Evolutionary conservation across 2,888 invertebrate species (phyloP).

Genomic region (Mycalesis mineus): DNA sequence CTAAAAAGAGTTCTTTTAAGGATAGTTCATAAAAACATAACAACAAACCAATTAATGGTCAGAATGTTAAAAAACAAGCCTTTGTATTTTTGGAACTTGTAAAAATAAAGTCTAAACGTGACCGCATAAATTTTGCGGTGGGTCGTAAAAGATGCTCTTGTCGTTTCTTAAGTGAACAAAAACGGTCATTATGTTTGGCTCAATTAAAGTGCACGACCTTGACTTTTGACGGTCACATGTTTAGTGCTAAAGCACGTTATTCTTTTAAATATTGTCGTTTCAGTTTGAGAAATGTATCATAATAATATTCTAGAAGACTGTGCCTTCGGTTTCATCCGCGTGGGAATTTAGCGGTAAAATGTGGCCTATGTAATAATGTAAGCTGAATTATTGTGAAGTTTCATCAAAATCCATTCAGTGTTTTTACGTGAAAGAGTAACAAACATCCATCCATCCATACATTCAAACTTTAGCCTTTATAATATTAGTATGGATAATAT

Average conservation of each 20-base stretch:
- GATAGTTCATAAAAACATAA: too few species aligned
- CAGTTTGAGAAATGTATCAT: neutral
- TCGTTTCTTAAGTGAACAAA: conserved; percentile 18
- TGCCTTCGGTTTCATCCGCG: too few species aligned
- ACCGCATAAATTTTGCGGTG: conserved; percentile 12
- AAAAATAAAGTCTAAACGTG: conserved; percentile 7
- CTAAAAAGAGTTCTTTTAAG: too few species aligned
- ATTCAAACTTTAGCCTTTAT: too few species aligned
- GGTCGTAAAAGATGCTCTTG: conserved; percentile 16
- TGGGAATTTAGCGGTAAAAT: too few species aligned
- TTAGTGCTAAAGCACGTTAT: neutral
- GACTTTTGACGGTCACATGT: conserved; percentile 33
- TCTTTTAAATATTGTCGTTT: neutral
- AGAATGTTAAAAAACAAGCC: neutral
- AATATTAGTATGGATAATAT: too few species aligned
- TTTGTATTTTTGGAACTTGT: neutral
- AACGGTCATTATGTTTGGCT: conserved; percentile 26
- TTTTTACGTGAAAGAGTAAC: too few species aligned
- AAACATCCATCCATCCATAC: too few species aligned
- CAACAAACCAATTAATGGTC: neutral
- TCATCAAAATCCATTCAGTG: too few species aligned
- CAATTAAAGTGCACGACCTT: conserved; percentile 41
- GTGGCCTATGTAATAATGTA: too few species aligned
- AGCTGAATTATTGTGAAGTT: too few species aligned
- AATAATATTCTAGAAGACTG: too few species aligned